A percentile compares a stretch with the other conserved stretches of the same genome.
These are phyloP conservation scores for Campopleginae sp. DNA, from an alignment of 2,888 invertebrate genomes.

Conservation along the genomic window DNA sequence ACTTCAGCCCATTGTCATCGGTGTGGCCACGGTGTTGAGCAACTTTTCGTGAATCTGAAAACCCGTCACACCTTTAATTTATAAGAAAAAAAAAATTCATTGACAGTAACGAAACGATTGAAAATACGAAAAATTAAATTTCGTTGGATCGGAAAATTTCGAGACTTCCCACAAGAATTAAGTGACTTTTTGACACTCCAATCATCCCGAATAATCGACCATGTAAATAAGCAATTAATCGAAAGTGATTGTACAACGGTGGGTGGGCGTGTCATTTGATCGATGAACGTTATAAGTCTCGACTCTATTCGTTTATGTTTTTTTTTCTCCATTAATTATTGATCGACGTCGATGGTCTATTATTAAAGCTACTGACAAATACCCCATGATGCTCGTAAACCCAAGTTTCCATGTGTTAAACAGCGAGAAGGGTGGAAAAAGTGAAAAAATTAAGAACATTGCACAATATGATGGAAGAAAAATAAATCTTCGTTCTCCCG, in stretches of 20 bases:
- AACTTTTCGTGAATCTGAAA: conserved; percentile 71
- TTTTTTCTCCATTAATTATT: conserved; percentile 65
- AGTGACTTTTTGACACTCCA: background rate
- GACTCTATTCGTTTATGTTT: conserved; percentile 8
- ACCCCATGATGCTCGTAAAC: conserved; percentile 42
- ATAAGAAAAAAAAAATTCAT: background rate
- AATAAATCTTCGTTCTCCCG: background rate
- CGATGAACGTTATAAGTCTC: conserved; percentile 33
- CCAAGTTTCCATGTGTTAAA: conserved; percentile 46
- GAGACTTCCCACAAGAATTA: background rate
- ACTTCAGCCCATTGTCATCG: conserved; percentile 81
- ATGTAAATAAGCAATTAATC: background rate
- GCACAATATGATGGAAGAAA: background rate
- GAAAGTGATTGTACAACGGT: conserved; percentile 15
- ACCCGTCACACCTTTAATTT: background rate
- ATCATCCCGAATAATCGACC: background rate
- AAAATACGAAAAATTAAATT: background rate
- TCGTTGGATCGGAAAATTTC: too few relatives aligned
- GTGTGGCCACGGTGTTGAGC: conserved; percentile 70
- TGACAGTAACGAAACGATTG: background rate
- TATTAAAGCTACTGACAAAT: conserved; percentile 67
- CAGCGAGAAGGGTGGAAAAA: background rate
- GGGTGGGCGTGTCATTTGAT: conserved; percentile 47
- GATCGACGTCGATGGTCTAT: conserved; percentile 67
- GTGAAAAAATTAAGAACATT: conserved; percentile 15